A percentile compares a stretch with the other conserved stretches of the same genome.
Conservation (phyloP, 2,797 vertebrate genomes). For the Tympanoctomys barrerae region DNA sequence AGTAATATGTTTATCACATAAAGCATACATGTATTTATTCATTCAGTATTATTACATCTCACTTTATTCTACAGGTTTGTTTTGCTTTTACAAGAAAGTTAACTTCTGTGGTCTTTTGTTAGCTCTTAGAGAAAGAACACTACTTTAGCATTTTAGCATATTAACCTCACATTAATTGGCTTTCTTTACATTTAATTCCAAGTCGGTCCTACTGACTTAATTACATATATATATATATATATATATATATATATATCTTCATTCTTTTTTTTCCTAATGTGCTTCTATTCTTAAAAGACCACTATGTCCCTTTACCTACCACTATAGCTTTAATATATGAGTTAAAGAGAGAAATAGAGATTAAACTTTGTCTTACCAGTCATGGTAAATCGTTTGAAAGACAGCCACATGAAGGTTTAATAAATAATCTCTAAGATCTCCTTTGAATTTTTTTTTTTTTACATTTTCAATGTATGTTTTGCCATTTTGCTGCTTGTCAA, state of each 20-base stretch:
- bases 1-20: background rate
- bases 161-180: background rate
- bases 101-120: background rate
- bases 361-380: background rate
- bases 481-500: background rate
- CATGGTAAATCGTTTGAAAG: background rate
- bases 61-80: background rate
- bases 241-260: background rate
- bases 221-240: background rate
- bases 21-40: background rate
- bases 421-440: background rate
- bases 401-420: background rate
- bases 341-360: background rate
- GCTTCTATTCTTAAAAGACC: background rate
- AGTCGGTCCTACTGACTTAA: background rate
- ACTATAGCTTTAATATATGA: background rate
- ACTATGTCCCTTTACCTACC: background rate
- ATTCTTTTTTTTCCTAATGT: background rate
- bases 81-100: constrained; percentile 3
- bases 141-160: background rate
- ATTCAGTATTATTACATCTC: background rate
- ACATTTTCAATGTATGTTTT: background rate
- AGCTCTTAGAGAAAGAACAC: background rate
- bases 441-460: background rate
- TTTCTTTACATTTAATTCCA: background rate